Conservation (phyloP, 2,797 vertebrate genomes). For the Alca torda region DNA sequence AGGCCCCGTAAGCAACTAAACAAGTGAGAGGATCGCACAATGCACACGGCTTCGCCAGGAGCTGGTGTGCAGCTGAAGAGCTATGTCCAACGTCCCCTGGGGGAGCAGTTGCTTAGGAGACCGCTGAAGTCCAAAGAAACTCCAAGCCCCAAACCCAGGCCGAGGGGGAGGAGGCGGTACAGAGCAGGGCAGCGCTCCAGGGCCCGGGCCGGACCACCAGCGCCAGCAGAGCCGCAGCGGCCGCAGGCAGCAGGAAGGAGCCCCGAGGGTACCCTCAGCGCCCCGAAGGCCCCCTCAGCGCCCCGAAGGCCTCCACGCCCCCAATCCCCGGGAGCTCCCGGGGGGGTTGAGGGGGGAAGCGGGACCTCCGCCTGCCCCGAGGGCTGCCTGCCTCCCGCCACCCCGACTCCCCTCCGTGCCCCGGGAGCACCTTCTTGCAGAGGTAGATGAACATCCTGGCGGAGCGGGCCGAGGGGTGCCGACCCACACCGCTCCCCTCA, state of each 20-base stretch:
- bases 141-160: background rate
- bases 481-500: background rate
- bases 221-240: background rate
- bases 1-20: background rate
- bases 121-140: background rate
- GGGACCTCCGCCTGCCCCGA: too few relatives aligned
- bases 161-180: background rate
- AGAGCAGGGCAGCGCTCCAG: background rate
- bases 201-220: background rate
- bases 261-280: background rate
- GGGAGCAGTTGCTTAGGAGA: accelerated
- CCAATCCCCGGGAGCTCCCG: background rate
- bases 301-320: background rate
- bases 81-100: accelerated
- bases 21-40: too few relatives aligned
- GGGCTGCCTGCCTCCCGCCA: background rate
- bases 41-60: background rate
- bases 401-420: background rate
- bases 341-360: accelerated
- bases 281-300: background rate
- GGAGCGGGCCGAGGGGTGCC: accelerated
- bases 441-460: conserved; percentile 91
- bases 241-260: background rate
- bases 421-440: conserved; percentile 88
- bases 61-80: background rate